Evolutionary conservation across 2,888 invertebrate genomes (phyloP), one percentile per base, ranked within the genome.

Genomic region (Blera fallax): DNA sequence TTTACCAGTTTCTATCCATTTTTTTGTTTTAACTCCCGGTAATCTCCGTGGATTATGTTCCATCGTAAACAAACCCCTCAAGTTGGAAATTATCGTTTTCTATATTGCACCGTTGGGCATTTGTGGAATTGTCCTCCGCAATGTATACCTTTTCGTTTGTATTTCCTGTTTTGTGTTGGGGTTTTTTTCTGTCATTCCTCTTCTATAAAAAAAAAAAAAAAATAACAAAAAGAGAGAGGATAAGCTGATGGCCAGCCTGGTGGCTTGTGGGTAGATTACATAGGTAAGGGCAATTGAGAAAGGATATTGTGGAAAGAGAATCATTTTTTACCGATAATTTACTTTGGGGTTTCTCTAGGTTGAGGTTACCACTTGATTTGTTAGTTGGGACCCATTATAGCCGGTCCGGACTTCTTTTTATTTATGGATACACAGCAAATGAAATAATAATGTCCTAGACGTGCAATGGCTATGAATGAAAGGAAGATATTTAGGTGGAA

Each of bases 71-170:
- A 81, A 81, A 85, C 79, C 72, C 81, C 76, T 85, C 70, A 81
- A 85, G 85, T 85, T 85, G 81, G 62, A 85, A 85, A 85, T 85
- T 85, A 85, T 85, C 85, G 85, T 85, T 81, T 77, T 81, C 81
- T 85, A 37, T 81, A 85, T 85, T 81, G 85, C 70, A 77, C 85
- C 85, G 72, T 8, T 81, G 85, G 85, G 85, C 72, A 81, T 85
- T 85, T 80, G 76, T 52, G 58, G 56, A 80, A 70, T 80, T 80
- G 81, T 85, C 80, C 70, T 16, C 11, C 50, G 62, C 67, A 58
- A 60, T 70, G 40, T 32, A 27, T 62, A 73, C 67, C 60, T 72
- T 83, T 67, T 62, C 60, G 27, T 73, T 56, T 34, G 37, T 48
- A 27, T 43, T 37, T 56, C 18, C 52, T 11, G 52, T 67, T 52